phyloP scores from a whole-genome alignment of 2,888 invertebrate genomes.

The Exephanes ischioxanthus region DNA sequence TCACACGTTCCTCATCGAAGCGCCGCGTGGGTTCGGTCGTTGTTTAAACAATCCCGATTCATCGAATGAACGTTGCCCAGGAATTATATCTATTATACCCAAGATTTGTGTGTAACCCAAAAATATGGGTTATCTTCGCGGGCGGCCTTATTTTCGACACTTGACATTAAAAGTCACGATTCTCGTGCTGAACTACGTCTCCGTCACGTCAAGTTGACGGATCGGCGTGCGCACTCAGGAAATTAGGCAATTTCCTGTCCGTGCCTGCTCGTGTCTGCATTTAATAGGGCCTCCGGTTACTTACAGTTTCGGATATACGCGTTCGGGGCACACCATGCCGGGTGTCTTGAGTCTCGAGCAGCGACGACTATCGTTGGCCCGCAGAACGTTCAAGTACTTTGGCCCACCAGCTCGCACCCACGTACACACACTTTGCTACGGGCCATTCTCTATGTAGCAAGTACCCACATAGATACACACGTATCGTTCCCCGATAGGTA shows the following conservation, averaged over 20 bases:
- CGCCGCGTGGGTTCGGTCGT: neutral
- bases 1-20: neutral
- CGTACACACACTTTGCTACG: neutral
- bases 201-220: constrained; percentile 84
- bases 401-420: constrained; percentile 34
- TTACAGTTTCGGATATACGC: constrained; percentile 73
- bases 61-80: neutral
- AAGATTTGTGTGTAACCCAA: constrained; percentile 10
- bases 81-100: constrained; percentile 41
- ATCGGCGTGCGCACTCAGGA: constrained; percentile 85
- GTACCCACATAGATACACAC: constrained; percentile 16
- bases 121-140: constrained; percentile 31
- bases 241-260: constrained; percentile 85
- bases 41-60: neutral
- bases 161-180: constrained; percentile 85
- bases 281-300: constrained; percentile 81
- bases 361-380: constrained; percentile 70
- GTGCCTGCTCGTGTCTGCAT: constrained; percentile 84
- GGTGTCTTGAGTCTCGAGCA: constrained; percentile 35
- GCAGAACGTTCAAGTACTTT: constrained; percentile 59
- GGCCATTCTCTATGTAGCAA: neutral
- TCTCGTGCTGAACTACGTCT: constrained; percentile 82
- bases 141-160: constrained; percentile 81
- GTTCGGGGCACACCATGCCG: neutral
- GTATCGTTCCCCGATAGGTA: constrained; percentile 11